Evolutionary conservation across 2,797 vertebrate genomes (phyloP).

Genomic region (Smutsia temminckii): DNA sequence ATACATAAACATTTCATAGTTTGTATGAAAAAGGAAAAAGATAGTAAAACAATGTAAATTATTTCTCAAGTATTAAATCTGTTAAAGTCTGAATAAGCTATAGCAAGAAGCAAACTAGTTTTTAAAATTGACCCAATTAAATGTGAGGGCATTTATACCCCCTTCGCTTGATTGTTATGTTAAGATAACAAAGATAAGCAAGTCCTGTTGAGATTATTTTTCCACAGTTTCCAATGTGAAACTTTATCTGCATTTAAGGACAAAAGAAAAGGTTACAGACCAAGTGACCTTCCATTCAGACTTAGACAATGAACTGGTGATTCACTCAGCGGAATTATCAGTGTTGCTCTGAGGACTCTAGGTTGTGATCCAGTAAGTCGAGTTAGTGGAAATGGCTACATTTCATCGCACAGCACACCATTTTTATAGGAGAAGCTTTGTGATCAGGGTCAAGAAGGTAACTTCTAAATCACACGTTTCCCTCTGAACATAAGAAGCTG

Average conservation of each 20-base stretch:
- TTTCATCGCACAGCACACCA: neutral
- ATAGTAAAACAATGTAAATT: neutral
- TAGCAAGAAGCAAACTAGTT: neutral
- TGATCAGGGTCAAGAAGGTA: neutral
- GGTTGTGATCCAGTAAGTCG: neutral
- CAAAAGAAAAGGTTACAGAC: slow-evolving; percentile 47
- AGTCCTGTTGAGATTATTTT: slow-evolving; percentile 2
- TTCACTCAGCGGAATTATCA: neutral
- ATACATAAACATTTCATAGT: neutral
- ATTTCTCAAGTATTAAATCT: slow-evolving; percentile 26
- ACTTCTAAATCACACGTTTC: slow-evolving; percentile 50
- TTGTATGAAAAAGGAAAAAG: neutral
- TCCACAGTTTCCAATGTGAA: slow-evolving; percentile 3
- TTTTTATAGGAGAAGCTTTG: neutral
- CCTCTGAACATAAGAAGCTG: neutral
- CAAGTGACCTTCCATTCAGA: slow-evolving; percentile 27
- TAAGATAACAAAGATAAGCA: slow-evolving; percentile 39
- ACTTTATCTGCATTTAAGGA: slow-evolving; percentile 42
- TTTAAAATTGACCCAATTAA: slow-evolving; percentile 39
- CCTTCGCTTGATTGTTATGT: neutral
- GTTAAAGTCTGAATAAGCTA: slow-evolving; percentile 22
- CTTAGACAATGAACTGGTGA: neutral
- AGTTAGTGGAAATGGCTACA: neutral
- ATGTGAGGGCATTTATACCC: neutral
- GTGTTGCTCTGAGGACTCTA: neutral